Percentiles rank a stretch among this genome's conserved stretches.
Evolutionary conservation across 2,888 invertebrate genomes (phyloP).

Genomic region (Catocala fraxini): DNA sequence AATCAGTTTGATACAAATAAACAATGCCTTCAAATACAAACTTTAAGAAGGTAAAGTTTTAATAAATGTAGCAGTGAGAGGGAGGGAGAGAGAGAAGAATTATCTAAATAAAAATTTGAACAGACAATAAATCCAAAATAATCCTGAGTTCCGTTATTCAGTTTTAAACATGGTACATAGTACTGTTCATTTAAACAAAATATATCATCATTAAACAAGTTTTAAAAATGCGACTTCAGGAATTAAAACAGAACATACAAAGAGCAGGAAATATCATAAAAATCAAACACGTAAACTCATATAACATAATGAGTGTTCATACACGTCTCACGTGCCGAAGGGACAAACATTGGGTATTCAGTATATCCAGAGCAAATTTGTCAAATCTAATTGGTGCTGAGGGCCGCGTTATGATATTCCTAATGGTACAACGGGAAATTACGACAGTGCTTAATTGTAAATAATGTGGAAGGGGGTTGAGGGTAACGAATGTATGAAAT

Average conservation of each 20-base stretch:
- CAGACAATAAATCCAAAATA: too few species aligned
- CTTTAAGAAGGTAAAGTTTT: too few species aligned
- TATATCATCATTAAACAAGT: too few species aligned
- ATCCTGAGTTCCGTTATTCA: too few species aligned
- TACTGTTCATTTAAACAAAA: too few species aligned
- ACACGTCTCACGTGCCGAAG: background rate
- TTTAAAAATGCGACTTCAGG: too few species aligned
- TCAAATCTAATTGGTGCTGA: constrained; percentile 41
- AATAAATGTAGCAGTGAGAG: too few species aligned
- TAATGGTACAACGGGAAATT: constrained; percentile 19
- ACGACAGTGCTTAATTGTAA: constrained; percentile 7
- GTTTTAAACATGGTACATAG: too few species aligned
- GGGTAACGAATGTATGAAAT: background rate
- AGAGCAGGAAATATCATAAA: background rate
- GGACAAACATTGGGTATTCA: constrained; percentile 32
- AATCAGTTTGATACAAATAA: too few species aligned
- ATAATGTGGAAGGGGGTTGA: background rate
- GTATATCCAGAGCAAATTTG: constrained; percentile 25
- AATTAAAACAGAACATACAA: background rate
- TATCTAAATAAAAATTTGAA: too few species aligned
- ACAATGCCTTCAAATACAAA: too few species aligned
- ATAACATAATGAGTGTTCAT: background rate
- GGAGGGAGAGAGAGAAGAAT: too few species aligned
- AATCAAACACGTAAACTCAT: background rate
- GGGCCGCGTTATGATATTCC: constrained; percentile 34